These are phyloP conservation scores for Himantopus leucocephalus DNA, from an alignment of 2,113 vertebrate genomes.

Conservation along the genomic window DNA sequence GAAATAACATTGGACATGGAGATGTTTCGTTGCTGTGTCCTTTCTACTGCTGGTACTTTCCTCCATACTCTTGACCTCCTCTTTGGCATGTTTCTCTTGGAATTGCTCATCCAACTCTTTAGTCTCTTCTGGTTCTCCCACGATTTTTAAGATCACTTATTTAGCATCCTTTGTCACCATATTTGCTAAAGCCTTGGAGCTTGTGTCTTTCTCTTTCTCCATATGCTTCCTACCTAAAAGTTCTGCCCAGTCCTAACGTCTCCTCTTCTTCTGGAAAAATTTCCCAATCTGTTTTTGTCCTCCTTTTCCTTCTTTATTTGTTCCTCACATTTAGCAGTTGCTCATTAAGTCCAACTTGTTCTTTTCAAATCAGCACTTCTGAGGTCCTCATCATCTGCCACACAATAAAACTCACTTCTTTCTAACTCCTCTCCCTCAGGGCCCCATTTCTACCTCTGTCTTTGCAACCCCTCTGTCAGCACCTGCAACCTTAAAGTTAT, in stretches of 20 bases:
- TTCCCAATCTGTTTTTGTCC: background rate
- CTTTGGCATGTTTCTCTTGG: background rate
- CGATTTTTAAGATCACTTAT: background rate
- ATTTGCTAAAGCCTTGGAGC: background rate
- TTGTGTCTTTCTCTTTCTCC: background rate
- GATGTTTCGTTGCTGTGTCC: background rate
- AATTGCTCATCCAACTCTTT: background rate
- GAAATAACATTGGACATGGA: background rate
- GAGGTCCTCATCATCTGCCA: background rate
- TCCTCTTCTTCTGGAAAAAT: background rate
- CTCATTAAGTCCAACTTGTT: background rate
- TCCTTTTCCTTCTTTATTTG: background rate
- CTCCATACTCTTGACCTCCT: background rate
- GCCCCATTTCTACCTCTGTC: background rate
- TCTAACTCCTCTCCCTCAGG: background rate
- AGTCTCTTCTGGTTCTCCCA: background rate
- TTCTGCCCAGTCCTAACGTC: background rate
- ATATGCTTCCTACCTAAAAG: background rate
- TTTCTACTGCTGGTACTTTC: background rate
- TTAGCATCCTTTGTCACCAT: background rate
- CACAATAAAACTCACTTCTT: background rate
- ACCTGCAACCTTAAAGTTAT: background rate
- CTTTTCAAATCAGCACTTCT: background rate
- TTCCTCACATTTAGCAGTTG: background rate
- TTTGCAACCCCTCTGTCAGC: background rate